Base-by-base conservation (phyloP, 2,797 vertebrate species). In the Aulostomus chinensis region DNA sequence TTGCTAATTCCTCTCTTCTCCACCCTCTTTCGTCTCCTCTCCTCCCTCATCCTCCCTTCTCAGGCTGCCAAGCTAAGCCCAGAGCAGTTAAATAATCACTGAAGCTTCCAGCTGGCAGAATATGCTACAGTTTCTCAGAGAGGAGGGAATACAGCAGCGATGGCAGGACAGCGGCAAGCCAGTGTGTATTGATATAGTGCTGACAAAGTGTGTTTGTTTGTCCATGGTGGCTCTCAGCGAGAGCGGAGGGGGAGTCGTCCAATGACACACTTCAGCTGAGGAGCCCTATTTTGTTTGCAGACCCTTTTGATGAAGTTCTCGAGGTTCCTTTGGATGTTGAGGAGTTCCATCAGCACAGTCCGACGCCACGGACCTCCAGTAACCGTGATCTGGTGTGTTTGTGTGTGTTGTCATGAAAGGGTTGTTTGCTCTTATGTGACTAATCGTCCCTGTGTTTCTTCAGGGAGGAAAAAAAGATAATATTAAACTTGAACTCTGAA, bases 11-110 rank as follows among this genome's bases (percentile, higher is more conserved):
- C 60, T 58, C 75, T 79, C 73, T 65, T 80, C 76, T 80, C 79
- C 84, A 81, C 85, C 84, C 59, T 48, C 22, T 70, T 76, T 76
- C 67, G 74, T 82, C 78, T 81, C 70, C 61, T 81, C 85, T 85
- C 80, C 85, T 85, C 85, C 85, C 76, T 81, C 84, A 61, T 68
- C 83, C 78, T 82, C 84, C 78, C 74, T 76, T 71, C 46, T 47
- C 57, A 57, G 73, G 70, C 64, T 87, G 88, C 83, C 88, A 88
- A 86, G 84, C 83, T 85, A 84, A 88, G 77, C 89, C 80, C 78
- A 72, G 73, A 88, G 87, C 80, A 81, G 83, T 88, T 88, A 88
- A 91, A 88, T 87, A 89, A 90, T 89, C 88, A 87, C 83, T 72
- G 78, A 89, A 76, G 81, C 82, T 81, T 90, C 88, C 86, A 90